Evolutionary conservation across 1,140 invertebrate genomes (phyloP).

Genomic region (Macrosteles quadrilineatus): DNA sequence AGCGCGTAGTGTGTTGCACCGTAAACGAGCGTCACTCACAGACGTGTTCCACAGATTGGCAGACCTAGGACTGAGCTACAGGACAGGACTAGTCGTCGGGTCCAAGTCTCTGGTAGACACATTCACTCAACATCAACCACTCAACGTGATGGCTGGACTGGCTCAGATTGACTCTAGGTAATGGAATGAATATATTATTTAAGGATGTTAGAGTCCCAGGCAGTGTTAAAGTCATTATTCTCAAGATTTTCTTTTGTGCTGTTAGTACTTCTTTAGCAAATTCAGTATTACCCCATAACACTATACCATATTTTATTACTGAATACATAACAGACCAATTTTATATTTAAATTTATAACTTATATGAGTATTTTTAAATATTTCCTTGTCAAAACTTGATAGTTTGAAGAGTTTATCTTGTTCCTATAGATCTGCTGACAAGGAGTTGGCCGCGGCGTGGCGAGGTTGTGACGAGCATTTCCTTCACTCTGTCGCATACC

Average conservation of each 20-base stretch:
- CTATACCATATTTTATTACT: background rate
- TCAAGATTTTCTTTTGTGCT: too few relatives aligned
- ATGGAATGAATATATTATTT: too few relatives aligned
- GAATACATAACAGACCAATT: background rate
- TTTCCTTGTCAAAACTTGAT: too few relatives aligned
- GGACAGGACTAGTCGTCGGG: constrained; percentile 65
- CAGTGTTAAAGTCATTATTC: too few relatives aligned
- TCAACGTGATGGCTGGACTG: constrained; percentile 60
- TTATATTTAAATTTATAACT: too few relatives aligned
- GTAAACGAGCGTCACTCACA: constrained; percentile 78
- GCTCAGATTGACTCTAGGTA: constrained; percentile 54
- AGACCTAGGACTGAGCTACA: constrained; percentile 76
- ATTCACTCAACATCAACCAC: constrained; percentile 56
- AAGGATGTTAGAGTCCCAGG: constrained; percentile 31
- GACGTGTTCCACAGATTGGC: constrained; percentile 80
- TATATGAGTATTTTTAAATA: too few relatives aligned
- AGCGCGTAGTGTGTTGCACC: constrained; percentile 78
- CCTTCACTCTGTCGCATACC: constrained; percentile 67
- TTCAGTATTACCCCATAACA: too few relatives aligned
- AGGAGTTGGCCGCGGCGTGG: constrained; percentile 64
- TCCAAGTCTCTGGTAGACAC: constrained; percentile 37
- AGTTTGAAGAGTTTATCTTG: too few relatives aligned
- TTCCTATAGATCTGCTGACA: constrained; percentile 50
- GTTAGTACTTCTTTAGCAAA: too few relatives aligned
- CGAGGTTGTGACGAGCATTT: constrained; percentile 74